Evolutionary conservation across 2,113 vertebrate genomes (phyloP).

Genomic region (Melozone crissalis): DNA sequence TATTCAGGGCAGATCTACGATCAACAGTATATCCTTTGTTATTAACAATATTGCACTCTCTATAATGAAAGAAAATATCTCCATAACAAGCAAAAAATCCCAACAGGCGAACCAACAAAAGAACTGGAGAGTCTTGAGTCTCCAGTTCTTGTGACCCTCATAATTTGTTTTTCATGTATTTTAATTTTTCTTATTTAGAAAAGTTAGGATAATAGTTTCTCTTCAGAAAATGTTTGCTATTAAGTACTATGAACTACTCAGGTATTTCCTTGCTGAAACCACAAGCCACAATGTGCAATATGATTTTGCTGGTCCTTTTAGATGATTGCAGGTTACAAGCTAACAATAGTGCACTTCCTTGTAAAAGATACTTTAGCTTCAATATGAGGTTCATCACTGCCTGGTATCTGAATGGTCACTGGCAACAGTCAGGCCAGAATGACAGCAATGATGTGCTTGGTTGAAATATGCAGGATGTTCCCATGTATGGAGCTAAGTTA

Average conservation of each 20-base stretch:
- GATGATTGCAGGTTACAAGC: not conserved
- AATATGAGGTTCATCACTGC: not conserved
- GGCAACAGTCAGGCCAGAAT: not conserved
- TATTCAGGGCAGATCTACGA: not conserved
- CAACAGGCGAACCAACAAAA: not conserved
- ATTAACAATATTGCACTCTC: not conserved
- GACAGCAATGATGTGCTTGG: not conserved
- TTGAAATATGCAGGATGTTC: not conserved
- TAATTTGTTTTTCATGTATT: not conserved
- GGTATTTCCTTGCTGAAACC: not conserved
- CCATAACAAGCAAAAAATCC: not conserved
- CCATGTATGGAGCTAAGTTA: not conserved
- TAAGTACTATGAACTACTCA: not conserved
- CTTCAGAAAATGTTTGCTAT: constrained; percentile 2
- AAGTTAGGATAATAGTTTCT: not conserved
- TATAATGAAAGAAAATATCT: not conserved
- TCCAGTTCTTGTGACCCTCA: not conserved
- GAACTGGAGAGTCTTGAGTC: not conserved
- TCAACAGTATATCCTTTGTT: not conserved
- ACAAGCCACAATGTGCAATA: not conserved
- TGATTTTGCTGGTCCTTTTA: not conserved
- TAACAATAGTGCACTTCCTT: not conserved
- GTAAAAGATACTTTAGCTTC: not conserved
- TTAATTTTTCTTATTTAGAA: not conserved
- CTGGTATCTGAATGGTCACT: not conserved